Evolutionary conservation across 2,888 invertebrate genomes (phyloP), one percentile per base, ranked within the genome.

Genomic region (Drosophila hamatofila): DNA sequence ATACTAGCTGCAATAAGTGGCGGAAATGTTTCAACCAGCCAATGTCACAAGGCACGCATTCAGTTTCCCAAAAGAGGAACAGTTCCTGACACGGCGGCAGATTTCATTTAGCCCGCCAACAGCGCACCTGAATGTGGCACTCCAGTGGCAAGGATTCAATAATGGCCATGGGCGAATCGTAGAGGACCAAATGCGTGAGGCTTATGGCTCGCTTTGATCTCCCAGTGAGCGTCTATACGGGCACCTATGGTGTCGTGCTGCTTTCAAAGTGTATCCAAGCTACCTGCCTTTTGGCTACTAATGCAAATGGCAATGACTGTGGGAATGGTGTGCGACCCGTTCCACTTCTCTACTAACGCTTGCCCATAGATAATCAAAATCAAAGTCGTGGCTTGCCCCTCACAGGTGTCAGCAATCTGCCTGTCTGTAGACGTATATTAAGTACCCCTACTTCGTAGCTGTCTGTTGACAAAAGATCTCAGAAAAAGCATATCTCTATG

Each of bases 81-180:
- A 88, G n/a, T 92, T 87, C 39, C 16, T 16, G 16, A 87, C 94
- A 6, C 92, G 94, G 94, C 21, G 94, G 91, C 93, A 0, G 94
- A 95, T 89, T 93, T 94, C 74, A 93, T 94, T 56, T 94, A 93
- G 93, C 91, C 18, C 85, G 91, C 5, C 93, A 94, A 69, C 94
- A 94, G 75, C 89, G 92, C 16, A 93, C 76, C 90, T 94, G 11
- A 95, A 95, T 81, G 93, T 90, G 35, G 16, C 16, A 16, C 16
- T 16, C 16, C 6, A 37, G 16, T 37, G 0, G 94, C 94, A 94
- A 79, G 92, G 92, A 3, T 94, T 95, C 81, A 95, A 95, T 83
- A 94, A 91, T 0, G 94, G 94, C 16, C 95, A 94, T 77, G 95
- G 95, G 95, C 91, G 93, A 44, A 78, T 80, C 1, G 87, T 94